These are phyloP conservation scores for Parnassius orleans DNA, from an alignment of 2,888 invertebrate genomes.

Conservation along the genomic window DNA sequence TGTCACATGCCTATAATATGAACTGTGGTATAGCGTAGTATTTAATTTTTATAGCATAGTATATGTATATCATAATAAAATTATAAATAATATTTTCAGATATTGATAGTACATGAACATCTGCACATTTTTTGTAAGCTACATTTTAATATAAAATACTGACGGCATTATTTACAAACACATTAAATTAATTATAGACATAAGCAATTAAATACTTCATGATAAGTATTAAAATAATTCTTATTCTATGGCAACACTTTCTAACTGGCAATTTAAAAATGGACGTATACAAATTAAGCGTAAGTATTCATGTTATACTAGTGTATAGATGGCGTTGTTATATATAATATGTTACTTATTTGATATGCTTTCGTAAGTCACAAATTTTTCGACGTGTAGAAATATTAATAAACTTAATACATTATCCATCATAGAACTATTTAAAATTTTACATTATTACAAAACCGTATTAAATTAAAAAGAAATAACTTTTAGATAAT, in stretches of 20 bases:
- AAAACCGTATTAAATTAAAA: too few relatives aligned
- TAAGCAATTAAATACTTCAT: slow-evolving; percentile 10
- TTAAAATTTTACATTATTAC: too few relatives aligned
- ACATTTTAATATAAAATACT: slow-evolving; percentile 33
- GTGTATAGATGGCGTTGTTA: not conserved
- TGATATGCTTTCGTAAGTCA: not conserved
- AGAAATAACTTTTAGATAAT: too few relatives aligned
- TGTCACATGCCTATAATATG: too few relatives aligned
- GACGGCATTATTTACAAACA: slow-evolving; percentile 26
- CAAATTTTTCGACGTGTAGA: too few relatives aligned
- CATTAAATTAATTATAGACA: slow-evolving; percentile 8
- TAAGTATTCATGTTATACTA: slow-evolving; percentile 11
- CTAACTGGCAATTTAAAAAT: slow-evolving; percentile 23
- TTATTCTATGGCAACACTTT: slow-evolving; percentile 26
- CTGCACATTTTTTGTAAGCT: not conserved
- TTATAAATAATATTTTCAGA: too few relatives aligned
- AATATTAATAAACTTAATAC: not conserved
- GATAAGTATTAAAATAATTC: slow-evolving; percentile 4
- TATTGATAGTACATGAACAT: too few relatives aligned
- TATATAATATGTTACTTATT: not conserved
- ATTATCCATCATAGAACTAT: too few relatives aligned
- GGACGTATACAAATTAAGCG: slow-evolving; percentile 28
- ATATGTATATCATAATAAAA: too few relatives aligned
- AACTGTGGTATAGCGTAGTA: too few relatives aligned
- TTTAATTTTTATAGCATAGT: too few relatives aligned